Conservation (phyloP, 2,113 vertebrate genomes). For the Australoheros scitulus region DNA sequence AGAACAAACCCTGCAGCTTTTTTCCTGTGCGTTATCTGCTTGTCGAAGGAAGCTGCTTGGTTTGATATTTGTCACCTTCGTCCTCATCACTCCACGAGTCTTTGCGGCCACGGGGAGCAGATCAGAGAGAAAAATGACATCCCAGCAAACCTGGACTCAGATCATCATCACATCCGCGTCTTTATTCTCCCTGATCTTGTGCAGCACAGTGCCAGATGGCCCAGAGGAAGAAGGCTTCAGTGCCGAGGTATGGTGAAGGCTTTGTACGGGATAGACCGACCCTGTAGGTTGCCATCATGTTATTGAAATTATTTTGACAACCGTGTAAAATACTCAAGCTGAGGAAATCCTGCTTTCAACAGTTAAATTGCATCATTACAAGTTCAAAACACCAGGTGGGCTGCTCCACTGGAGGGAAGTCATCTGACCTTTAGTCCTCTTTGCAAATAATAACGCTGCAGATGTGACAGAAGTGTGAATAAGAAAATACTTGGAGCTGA, state of each 20-base stretch:
- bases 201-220: conserved; percentile 22
- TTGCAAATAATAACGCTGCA: not conserved
- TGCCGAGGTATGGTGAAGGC: conserved; percentile 68
- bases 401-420: not conserved
- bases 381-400: not conserved
- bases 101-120: not conserved
- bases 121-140: conserved; percentile 41
- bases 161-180: conserved; percentile 15
- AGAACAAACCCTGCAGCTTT: not conserved
- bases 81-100: not conserved
- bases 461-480: not conserved
- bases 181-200: conserved; percentile 19
- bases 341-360: not conserved
- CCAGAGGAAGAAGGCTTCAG: conserved; percentile 69
- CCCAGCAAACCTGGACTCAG: conserved; percentile 28
- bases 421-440: conserved; percentile 23
- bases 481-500: rapidly evolving
- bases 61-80: not conserved
- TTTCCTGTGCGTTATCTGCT: not conserved
- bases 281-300: not conserved
- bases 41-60: not conserved
- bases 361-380: not conserved
- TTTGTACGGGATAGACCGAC: not conserved
- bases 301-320: rapidly evolving
- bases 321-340: rapidly evolving